Evolutionary conservation across 2,113 vertebrate genomes (phyloP).

Genomic region (Macquaria ambigua): DNA sequence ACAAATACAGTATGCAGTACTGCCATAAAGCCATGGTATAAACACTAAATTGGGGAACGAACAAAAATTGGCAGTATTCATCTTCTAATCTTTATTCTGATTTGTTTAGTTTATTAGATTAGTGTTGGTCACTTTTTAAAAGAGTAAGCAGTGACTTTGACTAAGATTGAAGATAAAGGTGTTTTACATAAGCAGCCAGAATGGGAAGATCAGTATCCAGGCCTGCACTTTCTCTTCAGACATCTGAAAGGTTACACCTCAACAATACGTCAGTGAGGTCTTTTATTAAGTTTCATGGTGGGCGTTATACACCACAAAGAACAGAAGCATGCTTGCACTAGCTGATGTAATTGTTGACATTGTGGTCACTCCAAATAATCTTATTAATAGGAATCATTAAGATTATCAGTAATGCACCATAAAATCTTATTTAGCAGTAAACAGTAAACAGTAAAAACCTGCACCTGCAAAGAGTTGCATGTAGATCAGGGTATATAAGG

Average conservation of each 20-base stretch:
- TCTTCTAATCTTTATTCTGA: background rate
- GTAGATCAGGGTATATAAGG: background rate
- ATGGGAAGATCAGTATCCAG: background rate
- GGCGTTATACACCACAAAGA: background rate
- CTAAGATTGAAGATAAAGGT: background rate
- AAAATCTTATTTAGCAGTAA: background rate
- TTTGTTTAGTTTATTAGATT: background rate
- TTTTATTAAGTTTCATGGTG: background rate
- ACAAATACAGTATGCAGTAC: background rate
- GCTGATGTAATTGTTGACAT: slow-evolving; percentile 12
- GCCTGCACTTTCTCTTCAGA: background rate
- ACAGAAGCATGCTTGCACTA: background rate
- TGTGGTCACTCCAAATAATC: background rate
- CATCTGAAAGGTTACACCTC: background rate
- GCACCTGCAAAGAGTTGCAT: background rate
- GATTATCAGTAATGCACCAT: background rate
- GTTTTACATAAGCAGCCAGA: background rate
- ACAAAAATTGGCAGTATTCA: background rate
- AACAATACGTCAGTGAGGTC: background rate
- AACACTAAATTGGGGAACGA: background rate
- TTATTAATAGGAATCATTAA: background rate
- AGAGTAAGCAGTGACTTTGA: background rate
- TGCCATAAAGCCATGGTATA: background rate
- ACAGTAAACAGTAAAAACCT: background rate
- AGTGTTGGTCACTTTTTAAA: background rate